Conservation (phyloP, 2,797 vertebrate genomes). For the Pelochelys cantorii region DNA sequence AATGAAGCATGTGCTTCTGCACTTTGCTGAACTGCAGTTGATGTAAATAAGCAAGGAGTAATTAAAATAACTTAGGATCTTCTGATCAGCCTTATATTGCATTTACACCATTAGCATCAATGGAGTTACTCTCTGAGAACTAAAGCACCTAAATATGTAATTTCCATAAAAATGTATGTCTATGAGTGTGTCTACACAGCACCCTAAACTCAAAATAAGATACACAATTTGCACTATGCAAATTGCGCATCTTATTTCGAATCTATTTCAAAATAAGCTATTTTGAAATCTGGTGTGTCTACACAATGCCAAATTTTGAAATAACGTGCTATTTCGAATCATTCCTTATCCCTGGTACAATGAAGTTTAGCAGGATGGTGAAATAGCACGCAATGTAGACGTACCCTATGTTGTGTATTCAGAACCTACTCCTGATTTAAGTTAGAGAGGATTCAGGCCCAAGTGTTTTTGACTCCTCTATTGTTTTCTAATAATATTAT, state of each 20-base stretch:
- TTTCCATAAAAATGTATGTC: neutral
- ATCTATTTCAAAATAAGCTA: too few relatives aligned
- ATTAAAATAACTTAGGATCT: neutral
- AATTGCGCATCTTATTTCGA: too few relatives aligned
- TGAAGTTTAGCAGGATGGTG: too few relatives aligned
- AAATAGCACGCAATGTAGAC: too few relatives aligned
- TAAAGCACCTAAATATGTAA: fast-evolving
- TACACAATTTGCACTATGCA: too few relatives aligned
- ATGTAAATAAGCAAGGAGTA: neutral
- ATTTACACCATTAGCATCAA: neutral
- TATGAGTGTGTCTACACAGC: too few relatives aligned
- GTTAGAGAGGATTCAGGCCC: neutral
- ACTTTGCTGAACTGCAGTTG: neutral
- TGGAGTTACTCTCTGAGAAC: neutral
- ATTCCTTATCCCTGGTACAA: too few relatives aligned
- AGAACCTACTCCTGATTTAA: neutral
- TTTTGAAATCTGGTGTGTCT: too few relatives aligned
- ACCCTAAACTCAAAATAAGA: too few relatives aligned
- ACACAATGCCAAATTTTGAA: too few relatives aligned
- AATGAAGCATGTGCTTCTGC: neutral
- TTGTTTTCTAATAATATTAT: neutral
- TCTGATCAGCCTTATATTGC: fast-evolving
- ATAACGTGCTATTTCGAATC: too few relatives aligned
- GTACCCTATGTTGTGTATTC: neutral
- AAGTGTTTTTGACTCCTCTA: neutral